Evolutionary conservation across 2,888 invertebrate species (phyloP), one percentile per base, ranked within the genome.

Genomic region (Lepidochrysops patricia): DNA sequence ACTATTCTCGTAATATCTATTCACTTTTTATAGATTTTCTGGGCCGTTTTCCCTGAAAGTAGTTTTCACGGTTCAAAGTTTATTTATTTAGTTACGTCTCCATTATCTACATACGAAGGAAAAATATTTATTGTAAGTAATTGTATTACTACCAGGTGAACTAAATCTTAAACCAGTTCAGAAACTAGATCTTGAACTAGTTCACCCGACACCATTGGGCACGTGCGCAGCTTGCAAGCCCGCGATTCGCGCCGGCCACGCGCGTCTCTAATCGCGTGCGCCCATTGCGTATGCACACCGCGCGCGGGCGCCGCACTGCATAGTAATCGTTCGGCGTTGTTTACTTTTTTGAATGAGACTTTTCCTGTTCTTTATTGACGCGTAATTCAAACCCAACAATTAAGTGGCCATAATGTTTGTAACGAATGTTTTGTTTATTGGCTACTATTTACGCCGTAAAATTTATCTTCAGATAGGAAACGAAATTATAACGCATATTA

Each of bases 261-360:
- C 61, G 58, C 59, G 58, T 49, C 57, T 57, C 62, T 59, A 52
- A 61, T 43, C n/a, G 19, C 27, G 27, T 63, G 63, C 64, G 63
- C 62, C 9, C 2, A 63, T 62, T 68, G 60, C 64, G 58, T 60
- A 64, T 60, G 60, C 66, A 48, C 26, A 4, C 19, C 61, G 57
- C 64, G 64, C 62, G 34, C 58, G 57, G 7, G 13, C 57, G 26
- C 66, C 57, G 65, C 60, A 37, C 60, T 27, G 66, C 65, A 70
- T 68, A 60, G 57, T 56, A 57, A 63, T 57, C 60, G 59, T 56
- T 54, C 52, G 35, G 65, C 65, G 60, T 64, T 60, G 60, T 66
- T 68, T 64, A 50, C 52, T 66, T 68, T 60, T 63, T 59, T 60
- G 65, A 63, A 54, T 61, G 63, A 57, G 60, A 69, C 64, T 62